phyloP scores from a whole-genome alignment of 2,797 vertebrate species.

The Basileuterus tristriatus region DNA sequence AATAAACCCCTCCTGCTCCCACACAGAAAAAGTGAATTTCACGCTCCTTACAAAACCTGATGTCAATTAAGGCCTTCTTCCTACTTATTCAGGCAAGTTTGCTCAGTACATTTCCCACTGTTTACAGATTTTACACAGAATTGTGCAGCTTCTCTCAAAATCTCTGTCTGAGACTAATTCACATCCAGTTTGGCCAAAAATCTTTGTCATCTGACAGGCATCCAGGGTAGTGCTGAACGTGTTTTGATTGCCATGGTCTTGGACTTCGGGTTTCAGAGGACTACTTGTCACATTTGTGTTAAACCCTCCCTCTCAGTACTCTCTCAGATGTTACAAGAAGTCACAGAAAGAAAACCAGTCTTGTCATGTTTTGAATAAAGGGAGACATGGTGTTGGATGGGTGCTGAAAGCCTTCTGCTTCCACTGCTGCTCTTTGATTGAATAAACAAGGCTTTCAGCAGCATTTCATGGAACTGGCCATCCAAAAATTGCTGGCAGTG shows the following conservation, averaged over 20 bases:
- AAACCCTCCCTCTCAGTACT: not conserved
- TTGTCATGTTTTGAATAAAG: not conserved
- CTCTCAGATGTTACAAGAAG: not conserved
- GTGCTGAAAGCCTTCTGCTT: not conserved
- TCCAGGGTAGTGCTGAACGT: not conserved
- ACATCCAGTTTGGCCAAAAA: not conserved
- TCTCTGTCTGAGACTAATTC: not conserved
- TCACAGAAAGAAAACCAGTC: not conserved
- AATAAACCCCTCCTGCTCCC: not conserved
- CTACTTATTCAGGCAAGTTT: not conserved
- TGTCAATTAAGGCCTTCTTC: not conserved
- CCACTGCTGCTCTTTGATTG: not conserved
- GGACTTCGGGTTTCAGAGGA: not conserved
- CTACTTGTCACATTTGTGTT: not conserved
- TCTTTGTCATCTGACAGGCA: not conserved
- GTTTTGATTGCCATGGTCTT: not conserved
- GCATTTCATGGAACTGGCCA: fast-evolving
- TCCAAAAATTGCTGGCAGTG: not conserved
- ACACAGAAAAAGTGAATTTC: not conserved
- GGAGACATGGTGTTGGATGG: fast-evolving
- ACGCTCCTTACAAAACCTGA: not conserved
- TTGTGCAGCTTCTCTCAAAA: not conserved
- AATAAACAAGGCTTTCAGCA: not conserved
- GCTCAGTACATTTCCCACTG: not conserved
- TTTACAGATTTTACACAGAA: not conserved